Evolutionary conservation across 2,888 invertebrate genomes (phyloP).

Genomic region (Leptinotarsa peninsularis): DNA sequence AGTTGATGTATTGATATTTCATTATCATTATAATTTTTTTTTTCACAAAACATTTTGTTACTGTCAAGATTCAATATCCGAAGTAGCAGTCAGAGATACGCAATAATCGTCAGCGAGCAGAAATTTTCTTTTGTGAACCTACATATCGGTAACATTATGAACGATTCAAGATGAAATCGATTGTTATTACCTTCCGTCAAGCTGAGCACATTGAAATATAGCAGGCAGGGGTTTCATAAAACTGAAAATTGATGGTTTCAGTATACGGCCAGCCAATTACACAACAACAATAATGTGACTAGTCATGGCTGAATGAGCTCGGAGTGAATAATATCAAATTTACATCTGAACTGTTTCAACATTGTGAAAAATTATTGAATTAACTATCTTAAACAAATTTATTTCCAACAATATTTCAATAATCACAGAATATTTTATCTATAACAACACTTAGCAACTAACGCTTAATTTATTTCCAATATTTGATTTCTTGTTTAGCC

Average conservation of each 20-base stretch:
- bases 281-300: background rate
- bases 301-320: no score
- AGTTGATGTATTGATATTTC: no score
- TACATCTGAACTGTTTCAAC: no score
- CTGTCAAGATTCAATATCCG: background rate
- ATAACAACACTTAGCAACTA: no score
- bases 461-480: no score
- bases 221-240: background rate
- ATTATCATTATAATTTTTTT: no score
- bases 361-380: no score
- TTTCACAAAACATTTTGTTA: background rate
- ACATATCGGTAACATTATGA: background rate
- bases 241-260: background rate
- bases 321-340: no score
- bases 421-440: no score
- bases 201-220: constrained; percentile 4
- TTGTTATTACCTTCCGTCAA: constrained; percentile 10
- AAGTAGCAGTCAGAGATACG: background rate
- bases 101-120: background rate
- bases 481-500: no score
- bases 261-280: background rate
- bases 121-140: background rate
- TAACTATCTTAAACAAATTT: no score
- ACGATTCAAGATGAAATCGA: constrained; percentile 15
- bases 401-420: no score